Evolutionary conservation across 2,113 vertebrate genomes (phyloP).

Genomic region (Onychostruthus taczanowskii): DNA sequence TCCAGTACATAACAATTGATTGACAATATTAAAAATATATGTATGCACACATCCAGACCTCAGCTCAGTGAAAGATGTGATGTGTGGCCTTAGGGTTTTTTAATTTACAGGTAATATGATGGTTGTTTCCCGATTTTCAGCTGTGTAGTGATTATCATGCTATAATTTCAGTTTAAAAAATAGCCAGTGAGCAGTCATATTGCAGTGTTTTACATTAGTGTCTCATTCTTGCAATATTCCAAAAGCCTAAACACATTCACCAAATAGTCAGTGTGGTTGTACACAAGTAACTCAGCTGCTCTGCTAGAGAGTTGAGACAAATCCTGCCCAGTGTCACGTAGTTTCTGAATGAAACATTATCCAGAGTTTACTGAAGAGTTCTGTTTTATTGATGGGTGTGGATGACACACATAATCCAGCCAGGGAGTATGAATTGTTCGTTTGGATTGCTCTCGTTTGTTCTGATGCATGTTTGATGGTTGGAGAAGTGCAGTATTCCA

Average conservation of each 20-base stretch:
- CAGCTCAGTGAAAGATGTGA: neutral
- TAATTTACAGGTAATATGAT: neutral
- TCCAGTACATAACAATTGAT: neutral
- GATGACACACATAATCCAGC: neutral
- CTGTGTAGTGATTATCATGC: neutral
- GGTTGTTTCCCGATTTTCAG: neutral
- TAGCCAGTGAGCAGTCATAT: neutral
- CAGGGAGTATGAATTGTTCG: accelerated
- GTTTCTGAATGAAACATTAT: neutral
- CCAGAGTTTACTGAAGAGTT: neutral
- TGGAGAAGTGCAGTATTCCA: neutral
- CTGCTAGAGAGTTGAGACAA: neutral
- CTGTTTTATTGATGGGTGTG: neutral
- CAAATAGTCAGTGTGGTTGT: neutral
- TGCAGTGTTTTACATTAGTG: neutral
- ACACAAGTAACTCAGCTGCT: neutral
- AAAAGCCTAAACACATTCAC: neutral
- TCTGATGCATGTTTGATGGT: neutral
- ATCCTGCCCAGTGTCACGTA: neutral
- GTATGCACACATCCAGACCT: neutral
- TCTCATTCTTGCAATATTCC: neutral
- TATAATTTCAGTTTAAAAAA: neutral
- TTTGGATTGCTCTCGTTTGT: neutral
- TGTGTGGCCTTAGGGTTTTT: neutral
- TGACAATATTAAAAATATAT: neutral